phyloP scores from a whole-genome alignment of 2,113 vertebrate species.

The Mormyrus lacerda region DNA sequence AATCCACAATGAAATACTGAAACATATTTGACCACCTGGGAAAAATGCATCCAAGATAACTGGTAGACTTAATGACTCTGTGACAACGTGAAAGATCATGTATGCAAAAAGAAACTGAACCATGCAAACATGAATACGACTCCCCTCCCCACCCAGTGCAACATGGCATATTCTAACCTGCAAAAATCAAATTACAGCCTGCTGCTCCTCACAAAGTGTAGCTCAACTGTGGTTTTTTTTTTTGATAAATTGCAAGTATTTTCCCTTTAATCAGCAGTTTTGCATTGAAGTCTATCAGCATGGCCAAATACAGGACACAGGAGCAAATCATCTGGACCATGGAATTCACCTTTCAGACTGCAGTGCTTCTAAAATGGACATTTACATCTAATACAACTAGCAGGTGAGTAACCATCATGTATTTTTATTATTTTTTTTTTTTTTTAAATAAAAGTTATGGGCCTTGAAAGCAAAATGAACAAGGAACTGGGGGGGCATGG shows the following conservation, averaged over 20 bases:
- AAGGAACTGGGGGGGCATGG: background rate
- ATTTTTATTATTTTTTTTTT: too few species aligned
- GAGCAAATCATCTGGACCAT: background rate
- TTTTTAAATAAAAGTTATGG: too few species aligned
- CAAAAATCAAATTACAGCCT: background rate
- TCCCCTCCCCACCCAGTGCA: background rate
- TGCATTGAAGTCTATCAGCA: background rate
- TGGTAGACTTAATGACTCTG: background rate
- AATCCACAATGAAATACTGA: background rate
- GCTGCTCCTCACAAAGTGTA: background rate
- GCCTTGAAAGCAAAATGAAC: background rate
- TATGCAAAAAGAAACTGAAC: background rate
- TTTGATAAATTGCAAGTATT: background rate
- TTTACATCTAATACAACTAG: background rate
- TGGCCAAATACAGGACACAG: background rate
- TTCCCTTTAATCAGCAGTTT: background rate
- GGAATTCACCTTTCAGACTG: background rate
- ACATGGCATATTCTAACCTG: background rate
- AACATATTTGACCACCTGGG: background rate
- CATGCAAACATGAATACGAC: background rate
- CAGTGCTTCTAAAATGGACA: background rate
- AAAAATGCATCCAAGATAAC: background rate
- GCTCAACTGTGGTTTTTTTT: background rate
- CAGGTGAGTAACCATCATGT: background rate
- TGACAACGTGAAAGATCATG: background rate